Conservation (phyloP, 1,140 invertebrate species). For the Drosophila virilis region DNA sequence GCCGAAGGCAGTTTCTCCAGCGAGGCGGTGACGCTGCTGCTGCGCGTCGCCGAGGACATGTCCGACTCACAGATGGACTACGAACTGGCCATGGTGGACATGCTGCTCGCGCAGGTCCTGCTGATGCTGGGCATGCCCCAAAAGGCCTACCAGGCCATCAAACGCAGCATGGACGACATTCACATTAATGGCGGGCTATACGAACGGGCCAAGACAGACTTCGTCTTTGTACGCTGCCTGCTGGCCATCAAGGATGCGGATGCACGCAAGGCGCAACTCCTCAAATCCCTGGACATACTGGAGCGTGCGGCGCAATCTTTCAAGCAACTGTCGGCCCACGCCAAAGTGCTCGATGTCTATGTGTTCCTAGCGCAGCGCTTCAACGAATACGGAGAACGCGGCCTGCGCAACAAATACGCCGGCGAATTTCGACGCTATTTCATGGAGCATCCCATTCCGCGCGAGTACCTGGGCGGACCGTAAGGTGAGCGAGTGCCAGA, state of each 20-base stretch:
- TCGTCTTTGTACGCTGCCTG: conserved; percentile 87
- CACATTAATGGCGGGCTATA: conserved; percentile 92
- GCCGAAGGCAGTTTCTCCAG: conserved; percentile 84
- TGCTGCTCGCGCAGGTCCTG: conserved; percentile 91
- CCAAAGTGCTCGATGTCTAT: conserved; percentile 88
- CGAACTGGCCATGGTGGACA: conserved; percentile 89
- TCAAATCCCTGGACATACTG: conserved; percentile 88
- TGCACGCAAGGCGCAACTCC: conserved; percentile 85
- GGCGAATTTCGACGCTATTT: conserved; percentile 89
- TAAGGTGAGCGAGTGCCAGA: conserved; percentile 8
- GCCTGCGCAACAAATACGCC: conserved; percentile 89
- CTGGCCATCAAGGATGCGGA: conserved; percentile 86
- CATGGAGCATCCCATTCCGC: conserved; percentile 86
- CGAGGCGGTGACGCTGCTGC: conserved; percentile 87
- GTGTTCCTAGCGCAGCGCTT: conserved; percentile 88
- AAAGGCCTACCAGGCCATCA: conserved; percentile 89
- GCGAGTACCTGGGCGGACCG: conserved; percentile 73
- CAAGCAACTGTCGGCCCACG: conserved; percentile 89
- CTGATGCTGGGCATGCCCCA: conserved; percentile 89
- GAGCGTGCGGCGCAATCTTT: conserved; percentile 89
- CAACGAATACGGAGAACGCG: conserved; percentile 87
- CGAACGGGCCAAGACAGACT: conserved; percentile 88
- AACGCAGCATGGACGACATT: conserved; percentile 89
- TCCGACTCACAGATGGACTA: conserved; percentile 90
- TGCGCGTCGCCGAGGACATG: conserved; percentile 89